These are phyloP conservation scores for Xiphias gladius DNA, from an alignment of 2,113 vertebrate species.

Conservation along the genomic window DNA sequence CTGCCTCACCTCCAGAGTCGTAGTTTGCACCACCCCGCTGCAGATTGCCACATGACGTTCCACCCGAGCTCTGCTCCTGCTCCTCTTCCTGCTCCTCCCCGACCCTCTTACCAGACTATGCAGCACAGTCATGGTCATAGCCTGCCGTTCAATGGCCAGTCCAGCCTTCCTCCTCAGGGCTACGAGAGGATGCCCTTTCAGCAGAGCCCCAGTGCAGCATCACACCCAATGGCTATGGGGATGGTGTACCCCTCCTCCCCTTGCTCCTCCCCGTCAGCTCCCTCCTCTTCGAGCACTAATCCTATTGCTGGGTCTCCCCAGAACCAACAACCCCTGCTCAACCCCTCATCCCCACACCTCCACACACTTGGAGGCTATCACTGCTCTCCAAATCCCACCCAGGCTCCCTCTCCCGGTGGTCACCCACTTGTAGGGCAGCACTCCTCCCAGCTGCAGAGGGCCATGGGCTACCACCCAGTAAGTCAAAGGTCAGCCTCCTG, in stretches of 20 bases:
- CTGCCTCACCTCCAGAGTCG: conserved; percentile 91
- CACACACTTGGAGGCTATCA: conserved; percentile 88
- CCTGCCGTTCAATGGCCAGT: conserved; percentile 91
- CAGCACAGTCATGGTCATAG: conserved; percentile 83
- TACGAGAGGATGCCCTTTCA: conserved; percentile 92
- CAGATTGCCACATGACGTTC: conserved; percentile 93
- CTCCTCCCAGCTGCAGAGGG: conserved; percentile 88
- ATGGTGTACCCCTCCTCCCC: conserved; percentile 91
- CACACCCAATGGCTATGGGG: conserved; percentile 88
- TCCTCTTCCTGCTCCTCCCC: conserved; percentile 83
- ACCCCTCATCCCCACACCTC: conserved; percentile 87
- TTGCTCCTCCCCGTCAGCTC: conserved; percentile 77
- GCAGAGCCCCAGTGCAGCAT: conserved; percentile 86
- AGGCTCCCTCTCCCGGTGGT: conserved; percentile 84
- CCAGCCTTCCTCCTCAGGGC: conserved; percentile 90
- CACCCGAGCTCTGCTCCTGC: conserved; percentile 86
- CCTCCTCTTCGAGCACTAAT: conserved; percentile 80
- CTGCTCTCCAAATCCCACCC: conserved; percentile 86
- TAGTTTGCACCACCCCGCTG: conserved; percentile 87
- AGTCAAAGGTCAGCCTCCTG: conserved; percentile 89
- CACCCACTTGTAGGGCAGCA: conserved; percentile 87
- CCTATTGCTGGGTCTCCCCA: conserved; percentile 76
- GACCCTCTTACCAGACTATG: conserved; percentile 91
- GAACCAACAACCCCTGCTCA: conserved; percentile 84
- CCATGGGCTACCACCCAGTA: conserved; percentile 88